Percentiles rank a stretch among this genome's conserved stretches.
phyloP scores from a whole-genome alignment of 2,113 vertebrate species.

The Sphaerodactylus townsendi region DNA sequence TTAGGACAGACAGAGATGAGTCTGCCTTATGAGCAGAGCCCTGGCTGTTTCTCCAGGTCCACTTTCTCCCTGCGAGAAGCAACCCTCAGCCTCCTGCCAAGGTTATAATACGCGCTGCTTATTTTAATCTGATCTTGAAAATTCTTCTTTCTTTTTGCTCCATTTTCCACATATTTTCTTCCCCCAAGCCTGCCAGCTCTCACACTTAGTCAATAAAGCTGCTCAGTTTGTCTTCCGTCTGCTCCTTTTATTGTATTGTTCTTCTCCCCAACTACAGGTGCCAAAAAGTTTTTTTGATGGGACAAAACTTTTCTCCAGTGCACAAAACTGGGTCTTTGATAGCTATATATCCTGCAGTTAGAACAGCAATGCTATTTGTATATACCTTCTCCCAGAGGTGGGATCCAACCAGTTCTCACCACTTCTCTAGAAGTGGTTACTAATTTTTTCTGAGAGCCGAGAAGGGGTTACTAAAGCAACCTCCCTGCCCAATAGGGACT shows the following conservation, averaged over 20 bases:
- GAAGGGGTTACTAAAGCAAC: too few species aligned
- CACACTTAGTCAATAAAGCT: slow-evolving; percentile 62
- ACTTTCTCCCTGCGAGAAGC: slow-evolving; percentile 49
- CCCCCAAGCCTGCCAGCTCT: slow-evolving; percentile 64
- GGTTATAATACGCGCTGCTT: slow-evolving; percentile 58
- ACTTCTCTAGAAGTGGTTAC: too few species aligned
- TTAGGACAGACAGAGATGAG: slow-evolving; percentile 47
- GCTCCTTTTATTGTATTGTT: slow-evolving; percentile 29
- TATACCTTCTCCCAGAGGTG: slow-evolving; percentile 55
- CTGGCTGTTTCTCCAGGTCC: slow-evolving; percentile 73
- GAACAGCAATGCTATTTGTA: slow-evolving; percentile 62
- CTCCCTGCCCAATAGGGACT: too few species aligned
- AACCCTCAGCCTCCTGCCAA: slow-evolving; percentile 57
- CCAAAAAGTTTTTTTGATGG: slow-evolving; percentile 34
- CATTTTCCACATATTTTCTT: neutral
- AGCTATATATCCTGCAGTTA: slow-evolving; percentile 51
- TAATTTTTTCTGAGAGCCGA: too few species aligned
- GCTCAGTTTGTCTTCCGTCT: slow-evolving; percentile 36
- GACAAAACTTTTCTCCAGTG: slow-evolving; percentile 37
- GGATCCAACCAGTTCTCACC: too few species aligned
- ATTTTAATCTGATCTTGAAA: slow-evolving; percentile 58
- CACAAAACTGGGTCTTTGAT: slow-evolving; percentile 40
- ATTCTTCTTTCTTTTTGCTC: slow-evolving; percentile 31
- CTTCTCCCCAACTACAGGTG: slow-evolving; percentile 52
- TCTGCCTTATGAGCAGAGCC: slow-evolving; percentile 63